Percentiles rank a stretch among this genome's conserved stretches.
Conservation (phyloP, 2,797 vertebrate genomes). For the Thalassophryne amazonica region DNA sequence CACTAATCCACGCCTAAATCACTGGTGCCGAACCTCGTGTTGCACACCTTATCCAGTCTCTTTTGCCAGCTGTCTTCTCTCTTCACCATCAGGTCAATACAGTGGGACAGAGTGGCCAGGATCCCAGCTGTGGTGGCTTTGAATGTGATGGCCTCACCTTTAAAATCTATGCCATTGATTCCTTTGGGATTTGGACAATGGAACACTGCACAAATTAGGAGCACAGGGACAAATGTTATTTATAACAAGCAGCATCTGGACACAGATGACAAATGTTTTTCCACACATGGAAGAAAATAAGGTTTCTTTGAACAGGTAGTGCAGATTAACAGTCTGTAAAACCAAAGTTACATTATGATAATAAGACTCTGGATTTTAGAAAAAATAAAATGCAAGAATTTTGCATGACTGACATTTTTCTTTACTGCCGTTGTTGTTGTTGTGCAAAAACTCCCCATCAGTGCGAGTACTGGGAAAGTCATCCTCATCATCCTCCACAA, state of each 20-base stretch:
- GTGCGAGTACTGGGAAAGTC: slow-evolving; percentile 87
- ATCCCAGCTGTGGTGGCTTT: slow-evolving; percentile 98
- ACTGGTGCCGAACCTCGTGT: neutral
- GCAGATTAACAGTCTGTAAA: too few species aligned
- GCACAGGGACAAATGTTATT: neutral
- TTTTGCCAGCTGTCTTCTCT: slow-evolving; percentile 97
- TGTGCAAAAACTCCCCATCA: slow-evolving; percentile 89
- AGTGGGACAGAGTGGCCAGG: slow-evolving; percentile 93
- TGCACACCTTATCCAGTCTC: slow-evolving; percentile 90
- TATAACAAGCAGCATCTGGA: neutral
- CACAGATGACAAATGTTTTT: neutral
- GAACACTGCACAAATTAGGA: slow-evolving; percentile 69
- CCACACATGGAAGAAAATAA: too few species aligned
- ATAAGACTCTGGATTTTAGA: too few species aligned
- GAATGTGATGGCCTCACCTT: slow-evolving; percentile 98
- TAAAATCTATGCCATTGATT: slow-evolving; percentile 95
- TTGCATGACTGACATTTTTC: slow-evolving; percentile 86
- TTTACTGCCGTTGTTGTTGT: slow-evolving; percentile 85
- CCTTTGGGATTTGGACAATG: slow-evolving; percentile 83
- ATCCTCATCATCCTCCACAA: slow-evolving; percentile 95
- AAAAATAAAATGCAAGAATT: neutral
- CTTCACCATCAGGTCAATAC: slow-evolving; percentile 97
- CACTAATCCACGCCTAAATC: too few species aligned
- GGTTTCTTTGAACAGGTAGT: too few species aligned
- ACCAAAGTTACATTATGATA: too few species aligned